Evolutionary conservation across 2,888 invertebrate species (phyloP).

Genomic region (Clivina fossor): DNA sequence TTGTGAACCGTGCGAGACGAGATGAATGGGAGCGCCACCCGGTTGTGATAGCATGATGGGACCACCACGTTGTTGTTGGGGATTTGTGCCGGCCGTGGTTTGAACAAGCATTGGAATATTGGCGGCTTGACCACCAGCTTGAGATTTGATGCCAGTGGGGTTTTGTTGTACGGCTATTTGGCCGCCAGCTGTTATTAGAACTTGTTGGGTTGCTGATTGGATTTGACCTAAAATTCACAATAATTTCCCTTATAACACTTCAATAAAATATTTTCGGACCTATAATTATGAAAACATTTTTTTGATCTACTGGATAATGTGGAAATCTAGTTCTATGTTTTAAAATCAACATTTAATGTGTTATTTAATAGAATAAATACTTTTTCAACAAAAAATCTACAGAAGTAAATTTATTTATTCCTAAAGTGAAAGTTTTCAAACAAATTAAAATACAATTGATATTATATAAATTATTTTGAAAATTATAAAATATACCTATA

Average conservation of each 20-base stretch:
- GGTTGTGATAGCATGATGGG: constrained; percentile 50
- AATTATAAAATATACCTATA: too few relatives aligned
- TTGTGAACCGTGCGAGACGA: constrained; percentile 48
- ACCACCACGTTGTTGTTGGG: constrained; percentile 37
- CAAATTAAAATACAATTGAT: too few relatives aligned
- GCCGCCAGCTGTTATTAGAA: constrained; percentile 44
- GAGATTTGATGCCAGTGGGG: constrained; percentile 43
- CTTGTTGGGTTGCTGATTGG: constrained; percentile 32
- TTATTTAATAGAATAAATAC: too few relatives aligned
- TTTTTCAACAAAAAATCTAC: too few relatives aligned
- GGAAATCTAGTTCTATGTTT: constrained; percentile 44
- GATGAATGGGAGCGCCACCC: constrained; percentile 48
- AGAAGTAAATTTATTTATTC: too few relatives aligned
- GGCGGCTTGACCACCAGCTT: constrained; percentile 45
- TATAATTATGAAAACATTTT: constrained; percentile 48
- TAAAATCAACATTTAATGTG: too few relatives aligned
- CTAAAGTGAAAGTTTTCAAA: too few relatives aligned
- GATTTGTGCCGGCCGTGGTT: constrained; percentile 45
- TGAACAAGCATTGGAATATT: constrained; percentile 47
- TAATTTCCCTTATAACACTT: constrained; percentile 41
- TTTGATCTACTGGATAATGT: too few relatives aligned
- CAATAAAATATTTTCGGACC: constrained; percentile 47
- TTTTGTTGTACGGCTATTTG: constrained; percentile 44
- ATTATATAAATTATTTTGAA: too few relatives aligned
- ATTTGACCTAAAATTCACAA: constrained; percentile 21